Evolutionary conservation across 2,113 vertebrate species (phyloP), one percentile per base, ranked within the genome.

Genomic region (Gavialis gangeticus): DNA sequence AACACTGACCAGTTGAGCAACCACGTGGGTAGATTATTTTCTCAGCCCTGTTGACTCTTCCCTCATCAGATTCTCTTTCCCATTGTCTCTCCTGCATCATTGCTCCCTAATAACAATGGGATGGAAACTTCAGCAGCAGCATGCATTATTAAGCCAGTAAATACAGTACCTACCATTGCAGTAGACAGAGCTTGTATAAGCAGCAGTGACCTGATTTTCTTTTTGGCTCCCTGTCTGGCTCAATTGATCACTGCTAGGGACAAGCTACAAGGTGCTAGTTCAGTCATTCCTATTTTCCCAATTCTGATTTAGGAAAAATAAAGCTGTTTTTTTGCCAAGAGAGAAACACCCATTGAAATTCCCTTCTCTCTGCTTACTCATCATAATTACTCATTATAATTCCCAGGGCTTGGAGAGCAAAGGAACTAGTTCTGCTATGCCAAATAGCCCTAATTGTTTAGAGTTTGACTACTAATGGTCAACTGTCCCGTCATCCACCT

Each of bases 81-180:
- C 1, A 12, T 66, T 1, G 21, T 19, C 54, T 28, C 22, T 60
- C 22, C 5, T 2, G 11, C 10, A 67, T 11, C 28, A 28, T n/a
- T 67, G 55, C 58, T 58, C 19, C n/a, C 75, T 12, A 14, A 66
- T 28, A 66, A n/a, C n/a, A 18, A 28, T 19, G 17, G 9, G 64
- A 19, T 67, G n/a, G 64, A 10, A n/a, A 30, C 16, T 25, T 59
- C 1, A 1, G 58, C 34, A 3, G 2, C 25, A 17, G n/a, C 37
- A 58, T 3, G 28, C 25, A 63, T 34, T 78, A 19, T 79, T 75
- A 2, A 18, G 8, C 8, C 1, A 0, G 0, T 1, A 55, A 28
- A 27, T 79, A 67, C 17, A n/a, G 64, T 67, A 67, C n/a, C 17
- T 46, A 28, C 57, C 80, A 24, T 57, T 4, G 2, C 1, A 2